Evolutionary conservation across 2,888 invertebrate genomes (phyloP), one percentile per base, ranked within the genome.

Genomic region (Lochmaea capreae): DNA sequence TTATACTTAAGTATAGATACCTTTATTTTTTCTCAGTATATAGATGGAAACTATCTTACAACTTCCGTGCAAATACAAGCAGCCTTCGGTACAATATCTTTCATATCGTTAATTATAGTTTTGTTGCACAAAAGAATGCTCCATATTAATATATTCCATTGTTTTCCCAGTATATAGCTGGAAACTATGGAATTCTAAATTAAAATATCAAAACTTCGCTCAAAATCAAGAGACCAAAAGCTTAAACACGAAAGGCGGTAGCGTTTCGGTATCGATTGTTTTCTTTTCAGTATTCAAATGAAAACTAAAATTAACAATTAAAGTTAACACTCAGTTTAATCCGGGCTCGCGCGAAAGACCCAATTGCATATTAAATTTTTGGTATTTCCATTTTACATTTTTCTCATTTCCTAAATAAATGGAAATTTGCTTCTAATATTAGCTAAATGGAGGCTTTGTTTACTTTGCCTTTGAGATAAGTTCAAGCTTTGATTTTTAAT

Each of bases 251-350:
- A 54, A 54, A 54, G 16, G 62, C 62, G 43, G 43, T 18, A 68
- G 62, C 46, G 57, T 66, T 72, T 67, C 14, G 63, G 61, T 65
- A 80, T 81, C 76, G 79, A 79, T 77, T 79, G 79, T 81, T 80
- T 81, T 82, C 78, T 77, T 79, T 80, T 76, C 73, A 65, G 67
- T 67, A 77, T 74, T 78, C 71, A 72, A 79, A 79, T 77, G 74
- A 76, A 78, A 77, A 79, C 70, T 77, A 79, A 77, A 81, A 81
- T 80, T 79, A 81, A 80, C 81, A 81, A 79, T 80, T 78, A 77
- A 71, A 79, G 77, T 78, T 79, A 81, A 79, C 65, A 70, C 54
- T 70, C 70, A 70, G 63, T 70, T 69, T 63, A 70, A 79, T 78
- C 76, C 77, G 76, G 79, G 76, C 76, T 75, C 70, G 63, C 75